Conservation (phyloP, 1,140 invertebrate genomes). For the Lepidurus apus region DNA sequence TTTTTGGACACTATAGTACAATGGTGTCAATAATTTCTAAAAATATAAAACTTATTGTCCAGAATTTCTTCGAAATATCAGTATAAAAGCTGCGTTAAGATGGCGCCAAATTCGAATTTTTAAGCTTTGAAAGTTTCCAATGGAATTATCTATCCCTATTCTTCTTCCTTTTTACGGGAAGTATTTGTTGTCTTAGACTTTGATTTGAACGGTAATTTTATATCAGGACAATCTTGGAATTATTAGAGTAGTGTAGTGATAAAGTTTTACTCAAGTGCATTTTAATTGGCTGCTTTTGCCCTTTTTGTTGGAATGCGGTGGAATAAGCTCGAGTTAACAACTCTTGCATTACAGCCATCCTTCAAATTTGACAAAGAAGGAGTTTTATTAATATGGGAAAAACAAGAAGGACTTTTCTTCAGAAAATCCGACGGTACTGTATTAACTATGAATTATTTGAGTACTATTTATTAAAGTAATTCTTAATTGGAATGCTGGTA, state of each 20-base stretch:
- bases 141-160: background rate
- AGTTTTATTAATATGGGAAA: constrained; percentile 73
- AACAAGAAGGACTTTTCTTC: constrained; percentile 80
- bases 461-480: background rate
- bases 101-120: background rate
- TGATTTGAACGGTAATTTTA: background rate
- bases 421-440: constrained; percentile 79
- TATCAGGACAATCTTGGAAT: too few relatives aligned
- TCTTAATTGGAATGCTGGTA: background rate
- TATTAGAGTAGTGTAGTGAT: too few relatives aligned
- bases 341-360: constrained; percentile 74
- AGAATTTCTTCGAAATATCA: background rate
- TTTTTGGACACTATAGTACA: too few relatives aligned
- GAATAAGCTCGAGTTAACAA: constrained; percentile 79
- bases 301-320: constrained; percentile 63
- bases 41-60: too few relatives aligned
- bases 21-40: too few relatives aligned
- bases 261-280: background rate
- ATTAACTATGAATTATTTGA: background rate
- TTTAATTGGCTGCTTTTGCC: background rate
- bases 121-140: background rate
- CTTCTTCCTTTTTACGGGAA: background rate
- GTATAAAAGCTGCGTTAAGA: background rate
- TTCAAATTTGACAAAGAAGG: constrained; percentile 91
- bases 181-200: background rate